Conservation (phyloP, 1,140 invertebrate genomes). For the Bombus pyrosoma region DNA sequence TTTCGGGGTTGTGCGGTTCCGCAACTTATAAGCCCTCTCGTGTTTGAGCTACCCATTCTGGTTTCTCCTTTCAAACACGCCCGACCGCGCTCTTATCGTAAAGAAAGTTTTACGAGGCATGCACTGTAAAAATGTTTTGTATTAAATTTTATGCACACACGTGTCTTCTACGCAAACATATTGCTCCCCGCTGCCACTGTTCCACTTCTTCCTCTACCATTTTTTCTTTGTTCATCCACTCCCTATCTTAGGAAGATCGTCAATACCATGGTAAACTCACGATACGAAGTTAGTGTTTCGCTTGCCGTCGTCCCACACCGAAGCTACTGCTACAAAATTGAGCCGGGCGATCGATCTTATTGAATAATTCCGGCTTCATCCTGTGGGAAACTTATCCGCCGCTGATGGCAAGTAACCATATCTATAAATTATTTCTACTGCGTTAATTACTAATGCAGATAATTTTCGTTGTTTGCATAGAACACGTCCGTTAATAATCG, state of each 20-base stretch:
- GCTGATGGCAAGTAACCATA: too few species aligned
- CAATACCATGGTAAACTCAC: background rate
- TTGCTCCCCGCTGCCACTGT: background rate
- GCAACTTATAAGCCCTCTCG: constrained; percentile 59
- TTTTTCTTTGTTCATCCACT: background rate
- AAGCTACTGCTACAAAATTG: background rate
- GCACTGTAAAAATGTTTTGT: constrained; percentile 61
- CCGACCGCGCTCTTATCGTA: constrained; percentile 52
- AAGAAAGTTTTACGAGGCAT: constrained; percentile 64
- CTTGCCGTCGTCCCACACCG: background rate
- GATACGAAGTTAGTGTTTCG: background rate
- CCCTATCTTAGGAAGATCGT: background rate
- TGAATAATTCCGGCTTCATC: constrained; percentile 18
- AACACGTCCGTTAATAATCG: background rate
- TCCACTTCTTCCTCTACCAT: background rate
- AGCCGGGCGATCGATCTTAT: constrained; percentile 8
- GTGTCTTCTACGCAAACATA: constrained; percentile 12
- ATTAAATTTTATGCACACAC: constrained; percentile 58
- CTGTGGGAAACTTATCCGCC: background rate
- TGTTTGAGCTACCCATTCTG: constrained; percentile 53
- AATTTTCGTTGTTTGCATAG: background rate
- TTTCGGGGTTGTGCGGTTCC: constrained; percentile 49
- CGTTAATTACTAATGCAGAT: background rate
- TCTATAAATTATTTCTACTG: background rate
- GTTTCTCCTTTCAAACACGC: constrained; percentile 48